Evolutionary conservation across 2,888 invertebrate genomes (phyloP).

Genomic region (Creontiades dilutus): DNA sequence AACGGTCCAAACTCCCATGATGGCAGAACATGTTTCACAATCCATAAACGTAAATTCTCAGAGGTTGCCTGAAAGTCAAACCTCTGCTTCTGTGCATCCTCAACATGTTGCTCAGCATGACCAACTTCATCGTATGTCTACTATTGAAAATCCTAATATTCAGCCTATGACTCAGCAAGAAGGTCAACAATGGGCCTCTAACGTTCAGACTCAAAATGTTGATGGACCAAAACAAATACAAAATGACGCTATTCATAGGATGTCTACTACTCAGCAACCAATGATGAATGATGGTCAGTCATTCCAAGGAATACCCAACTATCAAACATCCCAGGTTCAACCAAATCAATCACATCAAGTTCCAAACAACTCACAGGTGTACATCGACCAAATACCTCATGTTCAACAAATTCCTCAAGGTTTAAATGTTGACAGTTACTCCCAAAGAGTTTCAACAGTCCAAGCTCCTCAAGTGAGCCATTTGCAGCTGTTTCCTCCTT

Average conservation of each 20-base stretch:
- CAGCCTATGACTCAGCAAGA: slow-evolving; percentile 49
- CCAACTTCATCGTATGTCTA: slow-evolving; percentile 56
- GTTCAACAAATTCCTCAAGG: slow-evolving; percentile 31
- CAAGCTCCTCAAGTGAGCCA: slow-evolving; percentile 69
- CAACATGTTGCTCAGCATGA: slow-evolving; percentile 44
- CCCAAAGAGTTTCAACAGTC: slow-evolving; percentile 62
- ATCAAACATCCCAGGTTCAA: slow-evolving; percentile 24
- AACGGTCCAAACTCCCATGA: slow-evolving; percentile 34
- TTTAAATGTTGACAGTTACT: slow-evolving; percentile 8
- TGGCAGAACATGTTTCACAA: background rate
- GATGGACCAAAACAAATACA: slow-evolving; percentile 14
- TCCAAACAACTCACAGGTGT: slow-evolving; percentile 42
- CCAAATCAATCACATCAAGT: slow-evolving; percentile 31
- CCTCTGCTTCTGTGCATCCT: slow-evolving; percentile 11
- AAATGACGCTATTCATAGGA: slow-evolving; percentile 29
- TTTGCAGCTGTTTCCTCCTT: slow-evolving; percentile 21
- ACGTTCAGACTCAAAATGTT: slow-evolving; percentile 21
- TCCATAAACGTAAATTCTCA: background rate
- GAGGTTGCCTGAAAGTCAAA: background rate
- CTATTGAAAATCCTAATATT: slow-evolving; percentile 53
- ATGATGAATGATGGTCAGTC: slow-evolving; percentile 32
- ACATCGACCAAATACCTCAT: slow-evolving; percentile 20
- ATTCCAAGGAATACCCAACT: slow-evolving; percentile 33
- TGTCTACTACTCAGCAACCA: slow-evolving; percentile 67
- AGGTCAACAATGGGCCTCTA: slow-evolving; percentile 45